These are phyloP conservation scores for Eupithecia centaureata DNA, from an alignment of 2,888 invertebrate species.

Conservation along the genomic window DNA sequence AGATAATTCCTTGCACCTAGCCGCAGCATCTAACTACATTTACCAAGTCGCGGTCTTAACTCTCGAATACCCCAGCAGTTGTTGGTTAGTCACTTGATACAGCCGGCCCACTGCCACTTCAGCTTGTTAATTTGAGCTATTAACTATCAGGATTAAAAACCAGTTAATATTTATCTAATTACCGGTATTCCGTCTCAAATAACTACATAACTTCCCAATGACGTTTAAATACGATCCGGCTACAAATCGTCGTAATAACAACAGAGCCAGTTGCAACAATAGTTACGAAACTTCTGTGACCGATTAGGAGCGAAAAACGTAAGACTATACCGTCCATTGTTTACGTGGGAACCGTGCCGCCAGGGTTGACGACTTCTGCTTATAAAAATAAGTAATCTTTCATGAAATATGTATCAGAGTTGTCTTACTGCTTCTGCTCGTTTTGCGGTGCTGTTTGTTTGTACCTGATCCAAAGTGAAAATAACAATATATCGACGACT, in stretches of 20 bases:
- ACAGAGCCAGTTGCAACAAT: slow-evolving; percentile 62
- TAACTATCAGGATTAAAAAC: background rate
- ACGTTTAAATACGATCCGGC: background rate
- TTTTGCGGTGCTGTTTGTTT: too few species aligned
- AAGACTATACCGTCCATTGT: slow-evolving; percentile 58
- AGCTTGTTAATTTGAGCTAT: background rate
- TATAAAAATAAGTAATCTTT: too few species aligned
- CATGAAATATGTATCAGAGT: too few species aligned
- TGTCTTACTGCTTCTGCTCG: too few species aligned
- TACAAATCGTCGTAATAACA: slow-evolving; percentile 32
- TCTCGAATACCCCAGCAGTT: too few species aligned
- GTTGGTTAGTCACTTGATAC: too few species aligned
- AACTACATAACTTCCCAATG: slow-evolving; percentile 3
- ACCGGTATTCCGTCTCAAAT: background rate
- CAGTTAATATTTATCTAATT: background rate
- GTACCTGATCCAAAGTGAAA: too few species aligned
- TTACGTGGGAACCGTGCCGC: slow-evolving; percentile 63
- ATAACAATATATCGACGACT: too few species aligned
- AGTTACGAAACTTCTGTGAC: slow-evolving; percentile 71
- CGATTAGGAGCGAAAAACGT: slow-evolving; percentile 73
- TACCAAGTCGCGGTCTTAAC: too few species aligned
- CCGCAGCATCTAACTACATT: too few species aligned
- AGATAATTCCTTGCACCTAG: too few species aligned
- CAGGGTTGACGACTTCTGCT: slow-evolving; percentile 34
- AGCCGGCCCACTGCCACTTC: too few species aligned